phyloP scores from a whole-genome alignment of 2,113 vertebrate species.

The Oplegnathus fasciatus region DNA sequence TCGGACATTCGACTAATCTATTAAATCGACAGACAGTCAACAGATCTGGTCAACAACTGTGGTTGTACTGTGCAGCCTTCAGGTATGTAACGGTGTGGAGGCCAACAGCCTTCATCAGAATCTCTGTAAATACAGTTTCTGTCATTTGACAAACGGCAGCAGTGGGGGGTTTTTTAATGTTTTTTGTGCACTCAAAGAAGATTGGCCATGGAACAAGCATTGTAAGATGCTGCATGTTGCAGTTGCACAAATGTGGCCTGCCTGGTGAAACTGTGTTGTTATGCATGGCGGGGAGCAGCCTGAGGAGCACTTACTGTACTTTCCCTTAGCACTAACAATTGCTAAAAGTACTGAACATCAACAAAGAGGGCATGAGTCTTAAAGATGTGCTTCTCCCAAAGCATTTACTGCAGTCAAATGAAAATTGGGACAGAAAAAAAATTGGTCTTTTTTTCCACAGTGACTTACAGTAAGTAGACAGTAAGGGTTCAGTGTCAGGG shows the following conservation, averaged over 20 bases:
- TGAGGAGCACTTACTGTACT: background rate
- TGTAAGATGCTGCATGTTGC: background rate
- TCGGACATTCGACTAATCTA: too few species aligned
- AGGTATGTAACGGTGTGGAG: background rate
- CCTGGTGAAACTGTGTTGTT: background rate
- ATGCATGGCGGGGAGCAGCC: background rate
- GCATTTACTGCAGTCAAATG: background rate
- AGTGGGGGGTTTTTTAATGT: background rate
- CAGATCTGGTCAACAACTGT: background rate
- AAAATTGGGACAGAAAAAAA: background rate
- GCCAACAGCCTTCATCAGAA: background rate
- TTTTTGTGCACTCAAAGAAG: background rate
- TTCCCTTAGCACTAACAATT: background rate
- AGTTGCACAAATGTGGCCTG: background rate
- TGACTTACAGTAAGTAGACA: slow-evolving; percentile 12
- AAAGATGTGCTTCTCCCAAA: background rate
- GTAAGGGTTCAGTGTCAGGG: slow-evolving; percentile 5
- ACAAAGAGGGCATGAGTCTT: background rate
- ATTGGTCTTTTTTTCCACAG: background rate
- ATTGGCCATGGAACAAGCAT: background rate
- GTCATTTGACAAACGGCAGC: background rate
- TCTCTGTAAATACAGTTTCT: background rate
- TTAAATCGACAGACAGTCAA: background rate
- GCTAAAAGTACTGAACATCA: background rate
- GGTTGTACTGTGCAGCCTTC: background rate